Evolutionary conservation across 1,140 invertebrate genomes (phyloP).

Genomic region (Marisa cornuarietis): DNA sequence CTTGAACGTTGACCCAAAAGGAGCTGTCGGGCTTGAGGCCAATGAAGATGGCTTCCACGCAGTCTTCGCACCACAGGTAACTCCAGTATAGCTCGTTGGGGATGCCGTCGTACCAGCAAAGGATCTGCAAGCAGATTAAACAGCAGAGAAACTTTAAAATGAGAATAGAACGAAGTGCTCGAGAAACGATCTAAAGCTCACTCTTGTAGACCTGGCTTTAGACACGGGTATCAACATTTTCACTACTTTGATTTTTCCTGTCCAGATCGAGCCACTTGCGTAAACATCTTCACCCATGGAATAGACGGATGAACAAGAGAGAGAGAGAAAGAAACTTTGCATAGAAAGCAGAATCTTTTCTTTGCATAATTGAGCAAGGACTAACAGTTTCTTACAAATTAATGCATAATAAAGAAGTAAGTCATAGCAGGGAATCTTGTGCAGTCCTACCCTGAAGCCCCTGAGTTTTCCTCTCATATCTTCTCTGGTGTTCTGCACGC

Average conservation of each 20-base stretch:
- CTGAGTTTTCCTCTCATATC: conserved; percentile 88
- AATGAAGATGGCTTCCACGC: conserved; percentile 79
- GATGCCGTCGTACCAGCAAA: conserved; percentile 49
- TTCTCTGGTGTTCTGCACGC: conserved; percentile 84
- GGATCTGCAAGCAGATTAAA: conserved; percentile 47
- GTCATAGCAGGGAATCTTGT: background rate
- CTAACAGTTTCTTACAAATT: too few relatives aligned
- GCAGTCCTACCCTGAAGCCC: conserved; percentile 80
- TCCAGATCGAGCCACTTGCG: background rate
- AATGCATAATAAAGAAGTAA: background rate
- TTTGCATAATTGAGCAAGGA: too few relatives aligned
- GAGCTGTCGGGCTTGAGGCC: conserved; percentile 91
- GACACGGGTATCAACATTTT: too few relatives aligned
- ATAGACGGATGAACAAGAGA: background rate
- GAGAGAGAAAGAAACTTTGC: background rate
- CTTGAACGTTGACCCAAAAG: conserved; percentile 94
- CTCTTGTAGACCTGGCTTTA: background rate
- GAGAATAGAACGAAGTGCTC: too few relatives aligned
- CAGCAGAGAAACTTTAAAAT: background rate
- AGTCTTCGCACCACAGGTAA: conserved; percentile 45
- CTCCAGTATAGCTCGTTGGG: conserved; percentile 30
- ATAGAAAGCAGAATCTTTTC: too few relatives aligned
- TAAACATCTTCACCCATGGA: too few relatives aligned
- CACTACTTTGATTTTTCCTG: too few relatives aligned
- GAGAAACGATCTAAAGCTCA: background rate